phyloP scores from a whole-genome alignment of 2,888 invertebrate species.

The Branchinecta sandiegonensis region DNA sequence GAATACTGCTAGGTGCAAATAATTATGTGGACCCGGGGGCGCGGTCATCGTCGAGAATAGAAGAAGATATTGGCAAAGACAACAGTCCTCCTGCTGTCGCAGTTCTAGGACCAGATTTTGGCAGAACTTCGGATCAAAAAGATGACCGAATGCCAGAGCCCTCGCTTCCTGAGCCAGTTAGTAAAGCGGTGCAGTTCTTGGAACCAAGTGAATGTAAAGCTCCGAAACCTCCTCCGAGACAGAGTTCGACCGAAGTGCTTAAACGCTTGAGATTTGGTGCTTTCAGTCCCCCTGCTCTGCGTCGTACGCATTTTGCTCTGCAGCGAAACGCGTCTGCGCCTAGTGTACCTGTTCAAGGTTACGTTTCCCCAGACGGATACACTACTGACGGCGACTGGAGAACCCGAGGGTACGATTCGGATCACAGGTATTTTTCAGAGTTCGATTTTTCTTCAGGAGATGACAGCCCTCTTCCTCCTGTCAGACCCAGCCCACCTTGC shows the following conservation, averaged over 20 bases:
- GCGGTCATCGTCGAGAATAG: not conserved
- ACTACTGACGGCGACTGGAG: not conserved
- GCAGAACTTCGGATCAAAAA: not conserved
- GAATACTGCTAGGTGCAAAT: not conserved
- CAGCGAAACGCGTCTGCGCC: conserved; percentile 13
- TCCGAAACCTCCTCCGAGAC: conserved; percentile 12
- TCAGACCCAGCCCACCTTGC: conserved; percentile 1
- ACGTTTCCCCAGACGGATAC: too few species aligned
- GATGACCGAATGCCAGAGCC: too few species aligned
- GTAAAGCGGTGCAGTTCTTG: not conserved
- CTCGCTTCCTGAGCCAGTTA: not conserved
- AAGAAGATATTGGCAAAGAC: not conserved
- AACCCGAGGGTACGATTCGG: not conserved
- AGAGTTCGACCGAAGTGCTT: conserved; percentile 7
- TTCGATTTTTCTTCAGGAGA: conserved; percentile 10
- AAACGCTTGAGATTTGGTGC: conserved; percentile 13
- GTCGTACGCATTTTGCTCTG: not conserved
- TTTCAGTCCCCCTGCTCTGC: conserved; percentile 6
- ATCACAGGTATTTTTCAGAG: conserved; percentile 9
- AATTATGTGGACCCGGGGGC: not conserved
- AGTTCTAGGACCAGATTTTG: not conserved
- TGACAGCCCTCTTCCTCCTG: not conserved
- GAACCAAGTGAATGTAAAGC: not conserved
- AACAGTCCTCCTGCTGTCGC: not conserved
- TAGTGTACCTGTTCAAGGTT: not conserved